Base-by-base conservation (phyloP, 2,888 invertebrate species). In the Dryomyza anilis region DNA sequence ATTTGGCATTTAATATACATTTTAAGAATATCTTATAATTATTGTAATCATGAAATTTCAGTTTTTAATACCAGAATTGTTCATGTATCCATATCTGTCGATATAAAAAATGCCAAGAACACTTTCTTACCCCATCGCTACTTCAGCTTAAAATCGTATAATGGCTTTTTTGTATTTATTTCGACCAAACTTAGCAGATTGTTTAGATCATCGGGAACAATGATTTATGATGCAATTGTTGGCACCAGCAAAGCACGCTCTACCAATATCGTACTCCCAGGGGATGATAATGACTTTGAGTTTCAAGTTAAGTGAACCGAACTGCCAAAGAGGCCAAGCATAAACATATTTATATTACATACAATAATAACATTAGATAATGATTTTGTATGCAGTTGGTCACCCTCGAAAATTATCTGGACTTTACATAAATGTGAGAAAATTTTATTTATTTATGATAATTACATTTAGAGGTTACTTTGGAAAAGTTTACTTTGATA, bases 261-360 rank as follows among this genome's bases (percentile, higher is more conserved):
- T n/a, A n/a, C n/a, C n/a, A n/a, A n/a, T n/a, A n/a, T n/a, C n/a
- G n/a, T n/a, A n/a, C n/a, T n/a, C n/a, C n/a, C 52, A 19, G 50
- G 36, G 58, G 63, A 64, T 66, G 68, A 67, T 67, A 69, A 69
- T 69, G 66, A 67, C 68, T 69, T 67, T 61, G 53, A 61, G 52
- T 48, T 8, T 63, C 45, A 57, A 50, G 50, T 61, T 65, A 65
- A 62, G 76, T 78, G 76, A 78, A 81, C 76, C 79, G 81, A 80
- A 77, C 81, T 80, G 79, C 78, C 74, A 81, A 76, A 78, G 78
- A 72, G 78, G 79, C 76, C 74, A 77, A 79, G 81, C 77, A 78
- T 78, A 75, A 78, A 78, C 81, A 81, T 81, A 81, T 81, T 81
- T 81, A 78, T 77, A 76, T 71, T 75, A 74, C 74, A n/a, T n/a